Base-by-base conservation (phyloP, 2,888 invertebrate genomes). In the Apodemia mormo region DNA sequence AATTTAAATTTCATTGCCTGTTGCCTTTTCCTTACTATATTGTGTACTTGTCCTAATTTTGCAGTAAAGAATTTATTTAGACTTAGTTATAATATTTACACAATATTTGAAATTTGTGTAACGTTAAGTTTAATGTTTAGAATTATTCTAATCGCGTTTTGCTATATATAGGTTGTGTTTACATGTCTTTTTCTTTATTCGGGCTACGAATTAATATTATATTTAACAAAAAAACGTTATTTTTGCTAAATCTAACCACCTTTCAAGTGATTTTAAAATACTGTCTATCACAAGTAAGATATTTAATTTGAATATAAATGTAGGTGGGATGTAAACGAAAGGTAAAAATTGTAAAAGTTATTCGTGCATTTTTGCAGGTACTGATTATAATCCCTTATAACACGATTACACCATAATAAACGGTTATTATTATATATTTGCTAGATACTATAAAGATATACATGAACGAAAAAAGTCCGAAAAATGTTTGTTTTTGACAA, bases 161-260 rank as follows among this genome's bases (percentile, higher is more conserved):
- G 12, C 58, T 61, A 61, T 61, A 61, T 12, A 33, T 33, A 61
- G 30, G 12, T 61, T 12, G 33, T 58, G 58, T 58, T 30, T 58
- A 58, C 10, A 58, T 33, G 29, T 33, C 12, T 33, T 33, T 58
- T 6, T 58, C 30, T 30, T 58, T 33, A 58, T 58, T 58, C 14
- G 10, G 58, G 30, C 7, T 10, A 61, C 33, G 61, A 58, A 61
- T 61, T 61, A 12, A 71, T 64, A 22, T 68, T 66, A 52, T 71
- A 68, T 52, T 64, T 29, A 22, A 49, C 64, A 49, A 71, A 68
- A 67, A 37, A 65, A 2, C 40, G 12, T 37, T 33, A 22, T 22
- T 0, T 65, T 8, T 37, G n/a, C 22, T 43, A 65, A 12, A 4
- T 4, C n/a, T 43, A 3, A 65, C 45, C 37, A 45, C 14, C 2